Evolutionary conservation across 2,797 vertebrate species (phyloP).

Genomic region (Eospalax fontanierii): DNA sequence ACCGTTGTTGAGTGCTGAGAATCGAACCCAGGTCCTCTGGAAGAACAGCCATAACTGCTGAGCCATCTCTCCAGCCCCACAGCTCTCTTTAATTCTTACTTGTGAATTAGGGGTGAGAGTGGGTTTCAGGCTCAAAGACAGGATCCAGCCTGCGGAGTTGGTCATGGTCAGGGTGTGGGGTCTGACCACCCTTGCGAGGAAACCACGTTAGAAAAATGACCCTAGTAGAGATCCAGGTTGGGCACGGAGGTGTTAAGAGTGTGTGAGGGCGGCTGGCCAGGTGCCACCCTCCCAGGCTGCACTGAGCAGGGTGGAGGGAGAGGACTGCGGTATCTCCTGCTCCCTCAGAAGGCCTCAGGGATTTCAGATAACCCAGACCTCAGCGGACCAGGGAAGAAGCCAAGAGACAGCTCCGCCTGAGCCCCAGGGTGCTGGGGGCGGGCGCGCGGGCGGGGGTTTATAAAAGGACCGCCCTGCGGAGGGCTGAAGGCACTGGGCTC

Average conservation of each 20-base stretch:
- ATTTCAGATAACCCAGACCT: constrained; percentile 34
- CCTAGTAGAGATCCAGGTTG: not conserved
- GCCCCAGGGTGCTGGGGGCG: constrained; percentile 38
- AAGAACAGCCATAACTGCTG: not conserved
- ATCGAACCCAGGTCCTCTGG: not conserved
- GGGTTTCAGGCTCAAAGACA: not conserved
- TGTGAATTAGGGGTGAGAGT: not conserved
- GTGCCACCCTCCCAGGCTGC: not conserved
- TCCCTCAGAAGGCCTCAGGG: constrained; percentile 22
- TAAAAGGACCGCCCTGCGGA: constrained; percentile 64
- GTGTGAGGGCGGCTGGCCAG: not conserved
- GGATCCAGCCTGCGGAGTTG: not conserved
- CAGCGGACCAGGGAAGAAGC: constrained; percentile 20
- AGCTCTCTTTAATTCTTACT: not conserved
- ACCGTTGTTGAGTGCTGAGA: too few species aligned
- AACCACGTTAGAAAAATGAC: not conserved
- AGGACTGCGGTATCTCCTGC: not conserved
- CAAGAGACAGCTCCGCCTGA: constrained; percentile 55
- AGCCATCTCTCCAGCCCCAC: too few species aligned
- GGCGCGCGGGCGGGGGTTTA: not conserved
- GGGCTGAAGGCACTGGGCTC: not conserved
- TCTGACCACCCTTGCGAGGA: not conserved
- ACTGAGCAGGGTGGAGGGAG: constrained; percentile 26
- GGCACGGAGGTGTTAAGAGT: not conserved
- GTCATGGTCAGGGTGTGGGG: too few species aligned